phyloP scores from a whole-genome alignment of 2,888 invertebrate genomes.

The Buathra laborator region DNA sequence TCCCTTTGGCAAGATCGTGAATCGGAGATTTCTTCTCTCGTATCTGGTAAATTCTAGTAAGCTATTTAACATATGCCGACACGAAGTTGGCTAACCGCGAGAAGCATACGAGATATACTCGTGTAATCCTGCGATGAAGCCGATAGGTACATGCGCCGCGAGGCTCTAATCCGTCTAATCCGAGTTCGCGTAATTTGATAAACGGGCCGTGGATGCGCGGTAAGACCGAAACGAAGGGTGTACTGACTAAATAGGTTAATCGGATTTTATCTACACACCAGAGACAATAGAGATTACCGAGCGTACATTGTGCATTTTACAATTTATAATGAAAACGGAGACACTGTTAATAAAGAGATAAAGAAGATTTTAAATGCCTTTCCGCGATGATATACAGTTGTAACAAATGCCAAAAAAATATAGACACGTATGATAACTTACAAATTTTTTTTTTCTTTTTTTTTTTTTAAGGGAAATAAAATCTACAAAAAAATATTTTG shows the following conservation, averaged over 20 bases:
- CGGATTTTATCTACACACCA: slow-evolving; percentile 59
- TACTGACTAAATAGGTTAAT: slow-evolving; percentile 45
- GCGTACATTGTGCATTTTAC: slow-evolving; percentile 27
- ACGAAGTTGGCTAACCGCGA: slow-evolving; percentile 58
- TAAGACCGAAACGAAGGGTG: slow-evolving; percentile 15
- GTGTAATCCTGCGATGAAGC: slow-evolving; percentile 63
- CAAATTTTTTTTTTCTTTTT: no score
- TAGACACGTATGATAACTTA: no score
- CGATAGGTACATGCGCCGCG: slow-evolving; percentile 20
- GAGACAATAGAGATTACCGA: slow-evolving; percentile 56
- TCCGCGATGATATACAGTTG: not conserved
- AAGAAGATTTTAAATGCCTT: not conserved
- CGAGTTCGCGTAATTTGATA: slow-evolving; percentile 66
- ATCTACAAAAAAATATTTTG: no score
- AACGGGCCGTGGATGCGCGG: slow-evolving; percentile 34
- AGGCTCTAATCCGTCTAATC: slow-evolving; percentile 65
- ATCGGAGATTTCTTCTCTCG: slow-evolving; percentile 8
- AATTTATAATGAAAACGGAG: slow-evolving; percentile 36
- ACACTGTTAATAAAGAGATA: not conserved
- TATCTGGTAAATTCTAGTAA: slow-evolving; percentile 20
- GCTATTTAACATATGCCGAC: slow-evolving; percentile 36
- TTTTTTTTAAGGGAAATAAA: no score
- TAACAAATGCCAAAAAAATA: no score
- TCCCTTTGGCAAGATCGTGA: slow-evolving; percentile 5
- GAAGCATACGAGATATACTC: slow-evolving; percentile 43